Evolutionary conservation across 2,888 invertebrate genomes (phyloP), one percentile per base, ranked within the genome.

Genomic region (Dasysyrphus tricinctus): DNA sequence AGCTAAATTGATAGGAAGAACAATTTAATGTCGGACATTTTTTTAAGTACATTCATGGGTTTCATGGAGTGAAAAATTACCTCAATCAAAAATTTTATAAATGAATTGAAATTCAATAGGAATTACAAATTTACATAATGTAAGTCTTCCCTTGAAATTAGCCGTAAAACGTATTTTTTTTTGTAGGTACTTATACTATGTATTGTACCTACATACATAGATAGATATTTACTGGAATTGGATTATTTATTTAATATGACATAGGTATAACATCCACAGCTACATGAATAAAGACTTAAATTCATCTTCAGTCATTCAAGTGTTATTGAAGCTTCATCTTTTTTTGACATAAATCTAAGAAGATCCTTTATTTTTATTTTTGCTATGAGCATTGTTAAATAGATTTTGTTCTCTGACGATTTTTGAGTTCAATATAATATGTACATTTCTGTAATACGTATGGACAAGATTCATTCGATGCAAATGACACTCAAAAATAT

Each of bases 1-100:
- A 54, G 51, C 51, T 29, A 24, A 54, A 54, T 54, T 54, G 24
- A 24, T 6, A 24, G 51, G 29, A 54, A 54, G 51, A 54, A 54
- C 6, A 54, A 54, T 29, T 54, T 24, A 54, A 29, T 54, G 29
- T 24, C n/a, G 14, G 24, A 3, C 2, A 11, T 14, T 54, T 54
- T 54, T 6, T 24, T n/a, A n/a, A n/a, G n/a, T n/a, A n/a, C n/a
- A n/a, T 24, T 24, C 24, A 24, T 24, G 6, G 14, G 14, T 54
- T 24, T 14, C 29, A 24, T 54, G 29, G 7, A 54, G 51, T 7
- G 51, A 54, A 29, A 54, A 54, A 29, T 29, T 54, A 54, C 51
- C 14, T 54, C 51, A 54, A 54, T 54, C 29, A 14, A 14, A n/a
- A 29, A 24, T 24, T 24, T 1, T 29, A 24, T 54, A 54, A 54